phyloP scores from a whole-genome alignment of 2,113 vertebrate species.

The Clarias gariepinus region DNA sequence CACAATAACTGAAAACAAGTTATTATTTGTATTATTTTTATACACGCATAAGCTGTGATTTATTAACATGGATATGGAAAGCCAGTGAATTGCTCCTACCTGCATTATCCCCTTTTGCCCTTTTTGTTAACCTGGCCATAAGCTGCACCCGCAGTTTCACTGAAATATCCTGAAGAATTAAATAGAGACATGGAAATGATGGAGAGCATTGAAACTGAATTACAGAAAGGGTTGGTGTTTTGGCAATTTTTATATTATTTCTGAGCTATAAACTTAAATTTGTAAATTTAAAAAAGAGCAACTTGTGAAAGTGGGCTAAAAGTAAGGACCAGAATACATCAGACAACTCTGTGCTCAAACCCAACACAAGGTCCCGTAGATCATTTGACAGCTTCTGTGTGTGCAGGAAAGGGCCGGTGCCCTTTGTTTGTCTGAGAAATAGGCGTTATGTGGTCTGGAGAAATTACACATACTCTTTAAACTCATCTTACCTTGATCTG shows the following conservation, averaged over 20 bases:
- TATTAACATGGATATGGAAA: neutral
- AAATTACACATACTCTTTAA: neutral
- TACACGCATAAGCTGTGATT: neutral
- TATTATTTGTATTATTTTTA: neutral
- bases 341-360: too few species aligned
- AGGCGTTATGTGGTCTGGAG: neutral
- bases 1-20: neutral
- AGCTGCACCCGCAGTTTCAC: neutral
- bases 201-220: neutral
- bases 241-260: neutral
- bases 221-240: neutral
- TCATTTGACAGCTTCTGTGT: too few species aligned
- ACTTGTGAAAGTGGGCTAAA: too few species aligned
- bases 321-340: too few species aligned
- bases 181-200: neutral
- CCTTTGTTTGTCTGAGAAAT: neutral
- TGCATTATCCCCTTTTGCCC: neutral
- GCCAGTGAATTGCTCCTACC: neutral
- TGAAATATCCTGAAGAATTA: neutral
- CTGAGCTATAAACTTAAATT: neutral
- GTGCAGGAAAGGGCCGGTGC: too few species aligned
- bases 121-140: conserved; percentile 4
- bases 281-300: neutral
- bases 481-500: neutral
- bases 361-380: too few species aligned